These are phyloP conservation scores for Amblyopsis hoosieri DNA, from an alignment of 2,797 vertebrate genomes.

Conservation along the genomic window DNA sequence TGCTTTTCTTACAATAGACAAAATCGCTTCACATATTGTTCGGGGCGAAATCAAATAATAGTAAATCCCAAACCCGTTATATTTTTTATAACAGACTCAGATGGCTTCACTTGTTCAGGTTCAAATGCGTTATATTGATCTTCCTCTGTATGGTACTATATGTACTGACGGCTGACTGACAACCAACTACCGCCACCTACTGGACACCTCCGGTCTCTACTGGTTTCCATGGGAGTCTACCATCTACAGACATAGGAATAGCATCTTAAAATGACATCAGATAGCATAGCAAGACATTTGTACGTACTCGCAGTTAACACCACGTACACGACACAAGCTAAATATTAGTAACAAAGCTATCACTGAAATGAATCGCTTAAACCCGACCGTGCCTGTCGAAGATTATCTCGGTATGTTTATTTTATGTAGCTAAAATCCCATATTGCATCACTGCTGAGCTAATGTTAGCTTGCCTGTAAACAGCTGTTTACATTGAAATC, in stretches of 20 bases:
- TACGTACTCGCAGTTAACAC: no score
- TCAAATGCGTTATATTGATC: no score
- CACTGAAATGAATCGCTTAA: conserved; percentile 69
- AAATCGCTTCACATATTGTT: no score
- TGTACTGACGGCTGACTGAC: neutral
- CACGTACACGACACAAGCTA: no score
- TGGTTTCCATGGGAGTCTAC: conserved; percentile 36
- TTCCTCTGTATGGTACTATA: conserved; percentile 12
- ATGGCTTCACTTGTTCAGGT: no score
- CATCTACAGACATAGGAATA: conserved; percentile 13
- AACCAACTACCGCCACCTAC: conserved; percentile 49
- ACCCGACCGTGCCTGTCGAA: conserved; percentile 61
- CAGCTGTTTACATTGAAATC: neutral
- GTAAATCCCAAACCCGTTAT: no score
- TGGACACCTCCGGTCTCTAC: no score
- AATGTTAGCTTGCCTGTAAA: neutral
- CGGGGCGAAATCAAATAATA: no score
- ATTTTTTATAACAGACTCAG: no score
- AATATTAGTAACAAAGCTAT: no score
- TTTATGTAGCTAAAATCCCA: neutral
- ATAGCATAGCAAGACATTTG: neutral
- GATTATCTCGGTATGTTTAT: conserved; percentile 73
- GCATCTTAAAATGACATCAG: neutral
- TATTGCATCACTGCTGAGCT: neutral
- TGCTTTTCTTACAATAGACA: no score